Conservation (phyloP, 2,797 vertebrate species). For the Euthynnus affinis region DNA sequence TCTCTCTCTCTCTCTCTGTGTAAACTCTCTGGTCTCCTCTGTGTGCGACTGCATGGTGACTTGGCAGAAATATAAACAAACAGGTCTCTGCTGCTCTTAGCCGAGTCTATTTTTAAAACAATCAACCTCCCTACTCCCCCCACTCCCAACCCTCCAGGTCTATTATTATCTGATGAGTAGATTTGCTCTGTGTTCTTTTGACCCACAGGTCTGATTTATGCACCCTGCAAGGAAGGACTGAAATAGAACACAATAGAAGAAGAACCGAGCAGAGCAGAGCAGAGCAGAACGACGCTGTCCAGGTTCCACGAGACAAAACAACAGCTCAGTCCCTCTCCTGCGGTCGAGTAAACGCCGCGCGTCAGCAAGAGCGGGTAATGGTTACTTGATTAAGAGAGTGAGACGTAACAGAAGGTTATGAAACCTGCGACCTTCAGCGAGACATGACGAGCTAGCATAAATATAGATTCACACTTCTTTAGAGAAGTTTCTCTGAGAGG, state of each 20-base stretch:
- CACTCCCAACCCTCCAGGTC: too few species aligned
- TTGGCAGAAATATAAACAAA: conserved; percentile 26
- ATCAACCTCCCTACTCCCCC: conserved; percentile 38
- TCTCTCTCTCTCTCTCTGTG: too few species aligned
- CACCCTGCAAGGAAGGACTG: conserved; percentile 32
- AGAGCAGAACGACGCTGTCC: conserved; percentile 10
- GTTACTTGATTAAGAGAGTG: background rate
- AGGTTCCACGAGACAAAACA: background rate
- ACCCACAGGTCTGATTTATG: conserved; percentile 49
- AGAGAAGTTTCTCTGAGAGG: too few species aligned
- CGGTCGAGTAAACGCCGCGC: background rate
- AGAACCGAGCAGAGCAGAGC: background rate
- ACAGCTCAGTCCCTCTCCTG: background rate
- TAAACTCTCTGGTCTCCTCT: background rate
- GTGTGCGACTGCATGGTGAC: background rate
- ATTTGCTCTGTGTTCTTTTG: conserved; percentile 1
- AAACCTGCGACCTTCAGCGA: background rate
- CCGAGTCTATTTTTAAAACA: conserved; percentile 55
- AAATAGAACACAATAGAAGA: conserved; percentile 59
- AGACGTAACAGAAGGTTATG: background rate
- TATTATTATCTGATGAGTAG: conserved; percentile 47
- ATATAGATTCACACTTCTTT: too few species aligned
- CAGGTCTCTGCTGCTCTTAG: conserved; percentile 15
- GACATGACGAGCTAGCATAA: background rate
- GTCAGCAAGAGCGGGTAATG: background rate